phyloP scores from a whole-genome alignment of 2,113 vertebrate species.

The Silurus asotus region DNA sequence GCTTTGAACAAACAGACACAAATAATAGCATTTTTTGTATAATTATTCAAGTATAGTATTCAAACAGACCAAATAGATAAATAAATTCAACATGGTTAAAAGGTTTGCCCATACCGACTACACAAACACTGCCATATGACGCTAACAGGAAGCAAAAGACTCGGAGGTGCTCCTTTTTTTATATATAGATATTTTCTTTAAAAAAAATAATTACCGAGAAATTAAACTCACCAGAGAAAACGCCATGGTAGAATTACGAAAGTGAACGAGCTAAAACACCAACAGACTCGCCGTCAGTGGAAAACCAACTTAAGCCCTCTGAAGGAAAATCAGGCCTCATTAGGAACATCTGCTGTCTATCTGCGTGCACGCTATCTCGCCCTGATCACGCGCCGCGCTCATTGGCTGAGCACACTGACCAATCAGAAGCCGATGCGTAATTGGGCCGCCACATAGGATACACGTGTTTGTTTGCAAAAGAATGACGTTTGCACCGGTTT shows the following conservation, averaged over 20 bases:
- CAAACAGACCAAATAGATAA: too few relatives aligned
- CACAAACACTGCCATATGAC: not conserved
- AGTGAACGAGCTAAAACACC: slow-evolving; percentile 56
- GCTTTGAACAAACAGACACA: not conserved
- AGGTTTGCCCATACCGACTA: too few relatives aligned
- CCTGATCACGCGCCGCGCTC: not conserved
- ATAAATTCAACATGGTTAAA: too few relatives aligned
- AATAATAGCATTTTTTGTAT: not conserved
- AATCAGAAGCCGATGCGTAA: slow-evolving; percentile 40
- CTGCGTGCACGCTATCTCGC: not conserved
- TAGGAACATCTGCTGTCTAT: slow-evolving; percentile 61
- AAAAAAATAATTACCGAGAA: not conserved
- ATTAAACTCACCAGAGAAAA: slow-evolving; percentile 77
- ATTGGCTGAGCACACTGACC: not conserved
- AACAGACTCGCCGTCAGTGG: not conserved
- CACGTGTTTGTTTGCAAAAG: not conserved
- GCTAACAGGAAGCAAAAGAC: not conserved
- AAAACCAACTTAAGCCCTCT: slow-evolving; percentile 61
- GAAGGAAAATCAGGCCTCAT: slow-evolving; percentile 62
- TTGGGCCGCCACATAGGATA: not conserved
- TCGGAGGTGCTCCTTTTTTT: not conserved
- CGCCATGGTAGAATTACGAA: slow-evolving; percentile 66
- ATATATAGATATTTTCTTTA: not conserved
- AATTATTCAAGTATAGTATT: too few relatives aligned
- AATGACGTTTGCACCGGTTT: not conserved